Base-by-base conservation (phyloP, 2,888 invertebrate species). In the Phaonia tiefii region DNA sequence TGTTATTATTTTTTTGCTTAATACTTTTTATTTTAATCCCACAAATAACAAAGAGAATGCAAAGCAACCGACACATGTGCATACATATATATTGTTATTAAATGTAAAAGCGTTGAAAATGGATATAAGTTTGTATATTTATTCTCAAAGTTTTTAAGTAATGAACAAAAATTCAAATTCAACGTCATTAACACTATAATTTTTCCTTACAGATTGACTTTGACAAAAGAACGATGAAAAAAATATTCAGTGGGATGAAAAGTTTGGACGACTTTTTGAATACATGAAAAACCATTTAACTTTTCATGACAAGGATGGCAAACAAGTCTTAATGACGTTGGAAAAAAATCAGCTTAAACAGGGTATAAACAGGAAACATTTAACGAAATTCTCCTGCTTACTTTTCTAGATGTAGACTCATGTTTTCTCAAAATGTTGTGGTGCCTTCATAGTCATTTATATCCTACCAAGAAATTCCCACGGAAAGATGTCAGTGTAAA, bases 381-480 rank as follows among this genome's bases (percentile, higher is more conserved):
- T 20, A 37, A 37, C 4, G 4, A 37, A 7, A 37, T 37, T 51
- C 20, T 51, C 20, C 2, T 39, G 20, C 15, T 11, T 17, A 60
- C 20, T 17, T 1, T n/a, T 20, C 4, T 7, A 58, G n/a, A n/a
- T n/a, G n/a, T n/a, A n/a, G n/a, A n/a, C n/a, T n/a, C n/a, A n/a
- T n/a, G n/a, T n/a, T n/a, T 31, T 8, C 8, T 58, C 7, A 58
- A 31, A 58, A 15, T 60, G 17, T 60, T 60, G 20, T 58, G 58
- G 58, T 58, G 31, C 15, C 58, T 58, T n/a, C 58, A 58, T 58
- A 15, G 15, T 15, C 31, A 58, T n/a, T n/a, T n/a, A n/a, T n/a
- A n/a, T n/a, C n/a, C n/a, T n/a, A n/a, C n/a, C n/a, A n/a, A n/a
- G n/a, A n/a, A 49, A 49, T 49, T 10, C 31, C 15, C 39, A 1